Conservation (phyloP, 2,888 invertebrate genomes). For the Tineola bisselliella region DNA sequence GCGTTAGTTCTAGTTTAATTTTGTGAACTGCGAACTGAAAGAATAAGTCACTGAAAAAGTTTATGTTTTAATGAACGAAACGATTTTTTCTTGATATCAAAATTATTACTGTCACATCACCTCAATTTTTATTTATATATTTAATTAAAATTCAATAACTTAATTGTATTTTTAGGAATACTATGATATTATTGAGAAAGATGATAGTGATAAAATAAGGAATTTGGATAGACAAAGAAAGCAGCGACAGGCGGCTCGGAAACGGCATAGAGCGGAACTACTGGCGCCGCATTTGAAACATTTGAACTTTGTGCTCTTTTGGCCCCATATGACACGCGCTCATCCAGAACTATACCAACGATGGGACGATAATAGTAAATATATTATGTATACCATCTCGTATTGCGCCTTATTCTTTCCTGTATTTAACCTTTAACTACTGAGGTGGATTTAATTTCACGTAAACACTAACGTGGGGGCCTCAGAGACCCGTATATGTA, state of each 20-base stretch:
- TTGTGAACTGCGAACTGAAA: no score
- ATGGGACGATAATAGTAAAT: slow-evolving; percentile 49
- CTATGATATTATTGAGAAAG: slow-evolving; percentile 21
- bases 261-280: slow-evolving; percentile 43
- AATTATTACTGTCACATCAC: no score
- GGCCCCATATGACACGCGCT: slow-evolving; percentile 47
- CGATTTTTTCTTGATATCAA: no score
- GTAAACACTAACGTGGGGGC: no score
- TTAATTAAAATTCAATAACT: background rate
- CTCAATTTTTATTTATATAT: no score
- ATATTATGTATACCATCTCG: background rate
- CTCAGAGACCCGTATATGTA: no score
- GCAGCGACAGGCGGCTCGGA: slow-evolving; percentile 39
- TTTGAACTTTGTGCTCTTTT: slow-evolving; percentile 49
- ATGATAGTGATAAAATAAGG: slow-evolving; percentile 21
- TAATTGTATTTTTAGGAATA: background rate
- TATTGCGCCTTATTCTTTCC: no score
- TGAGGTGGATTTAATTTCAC: no score
- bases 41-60: no score
- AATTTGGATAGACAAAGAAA: slow-evolving; percentile 20
- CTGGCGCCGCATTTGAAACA: slow-evolving; percentile 40
- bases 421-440: no score
- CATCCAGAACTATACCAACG: slow-evolving; percentile 52
- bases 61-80: no score
- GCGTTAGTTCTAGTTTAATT: no score